Percentiles rank a stretch among this genome's conserved stretches.
Conservation (phyloP, 2,888 invertebrate genomes). For the Ophion costatus region DNA sequence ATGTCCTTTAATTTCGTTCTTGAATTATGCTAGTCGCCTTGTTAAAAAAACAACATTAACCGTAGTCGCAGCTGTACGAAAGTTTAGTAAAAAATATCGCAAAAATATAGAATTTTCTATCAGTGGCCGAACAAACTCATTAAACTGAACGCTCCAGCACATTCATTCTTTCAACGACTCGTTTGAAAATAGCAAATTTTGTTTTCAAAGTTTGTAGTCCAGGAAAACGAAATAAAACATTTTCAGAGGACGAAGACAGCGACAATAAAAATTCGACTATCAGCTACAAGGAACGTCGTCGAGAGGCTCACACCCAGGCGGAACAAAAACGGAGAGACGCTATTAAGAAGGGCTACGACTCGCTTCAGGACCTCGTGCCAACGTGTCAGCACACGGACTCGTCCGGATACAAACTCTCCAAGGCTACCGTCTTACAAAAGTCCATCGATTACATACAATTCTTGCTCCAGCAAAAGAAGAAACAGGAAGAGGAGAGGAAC, state of each 20-base stretch:
- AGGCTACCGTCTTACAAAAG: conserved; percentile 97
- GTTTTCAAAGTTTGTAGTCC: neutral
- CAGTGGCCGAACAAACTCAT: no score
- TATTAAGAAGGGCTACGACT: conserved; percentile 98
- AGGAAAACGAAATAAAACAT: conserved; percentile 4
- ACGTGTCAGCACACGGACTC: conserved; percentile 97
- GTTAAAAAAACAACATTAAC: no score
- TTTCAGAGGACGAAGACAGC: conserved; percentile 87
- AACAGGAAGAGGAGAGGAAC: conserved; percentile 97
- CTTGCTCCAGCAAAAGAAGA: conserved; percentile 94
- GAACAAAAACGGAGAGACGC: conserved; percentile 98
- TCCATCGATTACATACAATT: conserved; percentile 97
- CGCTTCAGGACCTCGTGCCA: conserved; percentile 95
- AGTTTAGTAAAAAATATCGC: neutral
- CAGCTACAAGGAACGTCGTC: conserved; percentile 95
- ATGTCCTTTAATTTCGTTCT: no score
- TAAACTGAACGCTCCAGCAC: no score
- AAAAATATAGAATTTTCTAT: neutral
- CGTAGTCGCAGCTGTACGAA: no score
- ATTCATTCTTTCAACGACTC: conserved; percentile 1
- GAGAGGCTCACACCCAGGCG: conserved; percentile 98
- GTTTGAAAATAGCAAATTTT: neutral
- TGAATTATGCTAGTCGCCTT: no score
- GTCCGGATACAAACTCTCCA: conserved; percentile 96
- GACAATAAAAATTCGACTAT: conserved; percentile 87